A percentile compares a stretch with the other conserved stretches of the same genome.
Evolutionary conservation across 2,797 vertebrate genomes (phyloP).

Genomic region (Leptoclinus maculatus): DNA sequence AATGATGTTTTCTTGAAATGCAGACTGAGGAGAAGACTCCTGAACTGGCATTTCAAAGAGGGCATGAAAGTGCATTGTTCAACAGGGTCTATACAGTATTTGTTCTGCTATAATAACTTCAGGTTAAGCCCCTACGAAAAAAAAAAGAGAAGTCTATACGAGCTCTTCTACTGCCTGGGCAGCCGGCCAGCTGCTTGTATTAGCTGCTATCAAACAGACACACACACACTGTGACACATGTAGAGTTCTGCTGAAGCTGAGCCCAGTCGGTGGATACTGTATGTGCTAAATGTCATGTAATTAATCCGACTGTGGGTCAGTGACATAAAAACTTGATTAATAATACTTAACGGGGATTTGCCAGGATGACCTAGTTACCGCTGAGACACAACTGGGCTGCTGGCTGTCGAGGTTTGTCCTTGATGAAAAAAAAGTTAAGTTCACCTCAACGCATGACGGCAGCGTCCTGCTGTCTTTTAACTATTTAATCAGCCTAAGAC

Average conservation of each 20-base stretch:
- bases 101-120: too few species aligned
- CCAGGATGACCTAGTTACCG: conserved; percentile 42
- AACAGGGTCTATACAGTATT: background rate
- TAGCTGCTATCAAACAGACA: conserved; percentile 30
- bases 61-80: background rate
- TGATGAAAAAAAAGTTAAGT: conserved; percentile 22
- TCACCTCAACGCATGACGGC: background rate
- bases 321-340: conserved; percentile 28
- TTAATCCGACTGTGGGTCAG: conserved; percentile 15
- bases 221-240: conserved; percentile 32
- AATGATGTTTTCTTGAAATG: background rate
- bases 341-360: conserved; percentile 34
- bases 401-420: background rate
- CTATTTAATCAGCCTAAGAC: conserved; percentile 17
- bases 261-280: background rate
- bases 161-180: background rate
- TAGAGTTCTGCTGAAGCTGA: conserved; percentile 4
- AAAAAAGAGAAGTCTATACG: too few species aligned
- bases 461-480: conserved; percentile 9
- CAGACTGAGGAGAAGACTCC: background rate
- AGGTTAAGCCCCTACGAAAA: too few species aligned
- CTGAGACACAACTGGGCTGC: conserved; percentile 22
- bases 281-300: conserved; percentile 24
- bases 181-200: conserved; percentile 17
- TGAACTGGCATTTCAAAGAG: conserved; percentile 3